Evolutionary conservation across 2,113 vertebrate species (phyloP).

Genomic region (Passer domesticus): DNA sequence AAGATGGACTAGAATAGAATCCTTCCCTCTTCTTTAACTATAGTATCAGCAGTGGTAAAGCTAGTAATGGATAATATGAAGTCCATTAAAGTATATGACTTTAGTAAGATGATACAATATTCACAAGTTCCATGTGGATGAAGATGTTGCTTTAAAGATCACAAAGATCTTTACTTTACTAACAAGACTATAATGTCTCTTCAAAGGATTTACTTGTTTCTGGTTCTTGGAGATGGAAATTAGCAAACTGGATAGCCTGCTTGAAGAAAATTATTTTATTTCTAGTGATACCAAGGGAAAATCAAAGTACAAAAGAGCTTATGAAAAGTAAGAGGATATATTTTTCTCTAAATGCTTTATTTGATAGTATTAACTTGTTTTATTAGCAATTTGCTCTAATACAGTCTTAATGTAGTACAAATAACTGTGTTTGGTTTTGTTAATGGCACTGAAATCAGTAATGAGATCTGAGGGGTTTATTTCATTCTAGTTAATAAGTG

Average conservation of each 20-base stretch:
- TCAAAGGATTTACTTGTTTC: constrained; percentile 19
- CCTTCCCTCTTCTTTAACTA: background rate
- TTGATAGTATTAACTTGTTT: constrained; percentile 56
- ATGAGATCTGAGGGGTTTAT: constrained; percentile 26
- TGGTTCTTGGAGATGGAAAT: constrained; percentile 33
- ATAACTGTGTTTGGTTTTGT: constrained; percentile 55
- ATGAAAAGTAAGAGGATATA: constrained; percentile 3
- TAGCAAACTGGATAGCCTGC: constrained; percentile 13
- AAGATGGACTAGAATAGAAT: background rate
- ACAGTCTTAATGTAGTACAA: constrained; percentile 46
- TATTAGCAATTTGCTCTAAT: constrained; percentile 62
- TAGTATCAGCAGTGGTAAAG: background rate
- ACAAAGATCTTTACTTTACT: constrained; percentile 4
- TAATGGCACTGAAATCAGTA: constrained; percentile 27
- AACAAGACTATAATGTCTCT: background rate
- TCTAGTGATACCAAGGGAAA: constrained; percentile 47
- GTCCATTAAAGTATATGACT: background rate
- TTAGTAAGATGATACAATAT: constrained; percentile 40
- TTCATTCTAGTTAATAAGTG: constrained; percentile 19
- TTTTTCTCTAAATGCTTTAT: constrained; percentile 42
- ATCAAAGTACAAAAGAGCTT: constrained; percentile 19
- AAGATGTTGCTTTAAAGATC: constrained; percentile 39
- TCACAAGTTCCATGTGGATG: background rate
- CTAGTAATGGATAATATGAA: background rate
- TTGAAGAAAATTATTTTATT: constrained; percentile 37